Evolutionary conservation across 2,888 invertebrate genomes (phyloP).

Genomic region (Stenodera caucasica): DNA sequence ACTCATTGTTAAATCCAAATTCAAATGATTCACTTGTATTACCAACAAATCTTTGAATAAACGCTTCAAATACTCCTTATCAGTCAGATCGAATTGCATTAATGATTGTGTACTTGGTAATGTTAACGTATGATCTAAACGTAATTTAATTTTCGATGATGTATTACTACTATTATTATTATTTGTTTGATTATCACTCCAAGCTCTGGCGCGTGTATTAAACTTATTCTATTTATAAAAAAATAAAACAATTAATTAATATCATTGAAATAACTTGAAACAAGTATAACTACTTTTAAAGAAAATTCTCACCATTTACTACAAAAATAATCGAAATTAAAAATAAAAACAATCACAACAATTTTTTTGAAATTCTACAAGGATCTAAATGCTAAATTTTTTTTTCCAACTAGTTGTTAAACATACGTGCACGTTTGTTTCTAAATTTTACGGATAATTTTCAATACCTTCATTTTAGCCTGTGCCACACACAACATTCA

Average conservation of each 20-base stretch:
- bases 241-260: constrained; percentile 25
- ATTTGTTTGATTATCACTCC: constrained; percentile 64
- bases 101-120: constrained; percentile 49
- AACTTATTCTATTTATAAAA: constrained; percentile 70
- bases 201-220: constrained; percentile 78
- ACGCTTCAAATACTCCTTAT: constrained; percentile 54
- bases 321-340: no score
- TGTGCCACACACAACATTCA: constrained; percentile 75
- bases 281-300: not conserved
- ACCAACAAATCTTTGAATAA: constrained; percentile 62
- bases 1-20: constrained; percentile 75
- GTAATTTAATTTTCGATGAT: constrained; percentile 61
- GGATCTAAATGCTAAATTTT: not conserved
- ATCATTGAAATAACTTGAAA: not conserved
- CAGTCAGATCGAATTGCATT: constrained; percentile 52
- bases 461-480: constrained; percentile 68
- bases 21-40: constrained; percentile 67
- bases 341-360: no score
- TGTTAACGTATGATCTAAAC: constrained; percentile 64
- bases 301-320: not conserved
- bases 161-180: constrained; percentile 54
- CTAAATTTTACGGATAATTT: constrained; percentile 49
- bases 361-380: no score
- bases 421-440: constrained; percentile 43
- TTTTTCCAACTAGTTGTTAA: constrained; percentile 16